Evolutionary conservation across 2,888 invertebrate species (phyloP).

Genomic region (Bellardia bayeri): DNA sequence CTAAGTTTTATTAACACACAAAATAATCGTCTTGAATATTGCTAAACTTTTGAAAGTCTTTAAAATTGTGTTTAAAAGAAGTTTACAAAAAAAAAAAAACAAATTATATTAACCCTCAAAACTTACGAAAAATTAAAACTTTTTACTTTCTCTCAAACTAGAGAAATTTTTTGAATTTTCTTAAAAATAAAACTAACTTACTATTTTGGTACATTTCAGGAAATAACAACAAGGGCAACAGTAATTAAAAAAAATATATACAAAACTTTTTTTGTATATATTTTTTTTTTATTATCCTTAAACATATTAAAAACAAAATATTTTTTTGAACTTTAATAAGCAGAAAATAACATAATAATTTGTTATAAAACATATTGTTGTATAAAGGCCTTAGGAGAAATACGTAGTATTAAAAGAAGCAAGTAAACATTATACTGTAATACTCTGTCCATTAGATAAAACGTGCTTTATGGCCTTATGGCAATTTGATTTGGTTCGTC

Average conservation of each 20-base stretch:
- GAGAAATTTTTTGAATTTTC: no score
- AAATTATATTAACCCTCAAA: no score
- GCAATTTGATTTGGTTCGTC: conserved; percentile 11
- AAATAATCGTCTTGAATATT: no score
- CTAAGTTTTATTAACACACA: no score
- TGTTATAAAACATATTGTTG: conserved; percentile 23
- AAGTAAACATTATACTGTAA: conserved; percentile 9
- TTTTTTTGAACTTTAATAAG: neutral
- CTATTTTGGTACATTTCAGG: no score
- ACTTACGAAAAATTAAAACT: no score
- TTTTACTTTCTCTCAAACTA: no score
- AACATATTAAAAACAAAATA: neutral
- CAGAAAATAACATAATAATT: conserved; percentile 24
- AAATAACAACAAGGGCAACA: neutral
- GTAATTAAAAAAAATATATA: neutral
- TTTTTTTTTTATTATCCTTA: no score
- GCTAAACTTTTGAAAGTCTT: no score
- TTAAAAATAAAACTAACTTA: no score
- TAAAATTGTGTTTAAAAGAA: no score
- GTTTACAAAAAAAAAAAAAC: no score
- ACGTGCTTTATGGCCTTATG: conserved; percentile 41
- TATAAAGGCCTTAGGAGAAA: neutral
- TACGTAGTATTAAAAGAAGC: neutral
- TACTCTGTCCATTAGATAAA: conserved; percentile 42
- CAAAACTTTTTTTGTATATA: neutral